A percentile compares a stretch with the other conserved stretches of the same genome.
These are phyloP conservation scores for Eubasilissa regina DNA, from an alignment of 1,140 invertebrate genomes.

Conservation along the genomic window DNA sequence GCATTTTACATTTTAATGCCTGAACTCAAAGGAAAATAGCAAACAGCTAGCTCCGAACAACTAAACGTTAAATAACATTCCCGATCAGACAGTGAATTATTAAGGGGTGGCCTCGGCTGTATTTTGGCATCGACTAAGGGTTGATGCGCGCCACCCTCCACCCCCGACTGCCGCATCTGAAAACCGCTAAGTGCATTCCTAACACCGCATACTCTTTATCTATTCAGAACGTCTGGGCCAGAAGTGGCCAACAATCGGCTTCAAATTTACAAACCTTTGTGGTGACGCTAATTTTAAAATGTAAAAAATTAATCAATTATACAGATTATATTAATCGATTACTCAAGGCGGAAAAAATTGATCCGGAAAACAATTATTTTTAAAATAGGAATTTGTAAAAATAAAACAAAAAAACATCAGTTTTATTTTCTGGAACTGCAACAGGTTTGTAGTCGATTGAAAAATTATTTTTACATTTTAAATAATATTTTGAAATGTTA, in stretches of 20 bases:
- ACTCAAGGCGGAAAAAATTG: too few species aligned
- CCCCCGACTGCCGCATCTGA: conserved; percentile 12
- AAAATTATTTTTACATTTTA: too few species aligned
- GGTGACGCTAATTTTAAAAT: background rate
- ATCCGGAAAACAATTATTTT: too few species aligned
- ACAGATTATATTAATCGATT: too few species aligned
- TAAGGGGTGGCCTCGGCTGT: conserved; percentile 4
- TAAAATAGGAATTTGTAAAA: too few species aligned
- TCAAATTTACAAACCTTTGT: background rate
- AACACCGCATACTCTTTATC: conserved; percentile 46
- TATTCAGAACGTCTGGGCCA: conserved; percentile 38
- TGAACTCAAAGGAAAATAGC: background rate
- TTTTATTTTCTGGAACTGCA: too few species aligned
- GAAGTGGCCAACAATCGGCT: background rate
- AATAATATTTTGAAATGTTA: too few species aligned
- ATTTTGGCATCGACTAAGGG: conserved; percentile 11
- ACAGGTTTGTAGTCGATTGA: too few species aligned
- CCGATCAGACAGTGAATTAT: conserved; percentile 37
- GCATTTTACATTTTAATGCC: conserved; percentile 10
- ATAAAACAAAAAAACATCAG: too few species aligned
- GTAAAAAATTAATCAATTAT: background rate
- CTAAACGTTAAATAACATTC: conserved; percentile 28
- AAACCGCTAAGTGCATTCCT: conserved; percentile 48
- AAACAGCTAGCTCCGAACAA: background rate
- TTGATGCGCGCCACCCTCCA: background rate